phyloP scores from a whole-genome alignment of 1,140 invertebrate species.

The Probaryconus sp. region DNA sequence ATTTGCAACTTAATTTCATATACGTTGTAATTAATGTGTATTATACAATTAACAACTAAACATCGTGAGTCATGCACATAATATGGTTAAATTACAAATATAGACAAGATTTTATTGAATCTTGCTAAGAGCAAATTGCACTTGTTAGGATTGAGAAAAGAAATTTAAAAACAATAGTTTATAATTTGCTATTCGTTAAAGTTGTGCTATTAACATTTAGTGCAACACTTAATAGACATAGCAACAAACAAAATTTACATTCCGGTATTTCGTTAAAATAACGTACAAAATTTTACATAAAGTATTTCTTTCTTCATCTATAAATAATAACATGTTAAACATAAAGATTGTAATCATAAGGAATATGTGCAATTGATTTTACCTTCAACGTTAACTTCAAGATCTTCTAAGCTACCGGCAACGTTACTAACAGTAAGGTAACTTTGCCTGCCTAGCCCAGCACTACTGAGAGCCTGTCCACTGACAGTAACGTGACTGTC shows the following conservation, averaged over 20 bases:
- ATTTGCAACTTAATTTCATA: constrained; percentile 1
- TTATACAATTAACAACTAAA: constrained; percentile 37
- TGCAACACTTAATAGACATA: constrained; percentile 45
- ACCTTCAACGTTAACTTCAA: constrained; percentile 97
- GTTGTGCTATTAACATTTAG: constrained; percentile 52
- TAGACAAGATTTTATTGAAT: constrained; percentile 29
- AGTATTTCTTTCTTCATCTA: too few relatives aligned
- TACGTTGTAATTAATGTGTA: constrained; percentile 13
- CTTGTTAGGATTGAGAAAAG: constrained; percentile 41
- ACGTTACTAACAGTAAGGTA: constrained; percentile 84
- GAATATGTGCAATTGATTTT: too few relatives aligned
- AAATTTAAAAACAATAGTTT: constrained; percentile 45
- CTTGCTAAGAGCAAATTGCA: constrained; percentile 21
- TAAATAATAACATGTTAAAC: too few relatives aligned
- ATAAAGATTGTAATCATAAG: too few relatives aligned
- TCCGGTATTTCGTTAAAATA: background rate
- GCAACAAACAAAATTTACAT: constrained; percentile 25
- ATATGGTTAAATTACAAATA: constrained; percentile 44
- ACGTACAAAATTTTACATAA: background rate
- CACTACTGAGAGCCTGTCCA: constrained; percentile 82
- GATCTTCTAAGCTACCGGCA: constrained; percentile 91
- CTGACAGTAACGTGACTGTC: constrained; percentile 86
- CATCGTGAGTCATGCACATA: constrained; percentile 47
- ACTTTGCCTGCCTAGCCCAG: constrained; percentile 81
- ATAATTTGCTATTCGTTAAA: constrained; percentile 41